These are phyloP conservation scores for Xanthorhoe spadicearia DNA, from an alignment of 2,888 invertebrate species.

Conservation along the genomic window DNA sequence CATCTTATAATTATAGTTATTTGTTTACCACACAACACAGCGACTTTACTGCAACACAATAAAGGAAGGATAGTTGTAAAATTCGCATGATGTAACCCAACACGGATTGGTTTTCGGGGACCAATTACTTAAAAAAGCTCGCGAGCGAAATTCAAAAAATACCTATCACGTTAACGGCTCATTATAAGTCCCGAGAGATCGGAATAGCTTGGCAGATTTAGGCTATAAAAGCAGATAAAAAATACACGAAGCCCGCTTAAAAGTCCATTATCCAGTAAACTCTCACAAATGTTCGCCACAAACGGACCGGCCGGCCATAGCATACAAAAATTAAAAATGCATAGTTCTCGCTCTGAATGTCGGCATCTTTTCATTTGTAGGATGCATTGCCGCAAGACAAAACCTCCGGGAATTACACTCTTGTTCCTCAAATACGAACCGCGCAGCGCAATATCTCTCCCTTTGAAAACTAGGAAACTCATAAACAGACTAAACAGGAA, in stretches of 20 bases:
- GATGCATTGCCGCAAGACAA: constrained; percentile 76
- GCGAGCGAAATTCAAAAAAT: constrained; percentile 64
- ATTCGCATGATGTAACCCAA: not conserved
- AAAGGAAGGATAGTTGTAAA: not conserved
- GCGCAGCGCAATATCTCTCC: constrained; percentile 72
- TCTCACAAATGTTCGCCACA: constrained; percentile 52
- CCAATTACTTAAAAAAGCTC: constrained; percentile 55
- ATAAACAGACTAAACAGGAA: constrained; percentile 73
- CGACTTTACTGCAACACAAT: no score
- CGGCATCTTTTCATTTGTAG: constrained; percentile 77
- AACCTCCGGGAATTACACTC: constrained; percentile 80
- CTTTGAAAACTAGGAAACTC: constrained; percentile 78
- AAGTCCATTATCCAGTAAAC: constrained; percentile 62
- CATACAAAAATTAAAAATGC: constrained; percentile 72
- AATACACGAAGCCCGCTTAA: constrained; percentile 52
- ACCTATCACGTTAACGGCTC: constrained; percentile 55
- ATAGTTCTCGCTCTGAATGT: constrained; percentile 68
- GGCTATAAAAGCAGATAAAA: constrained; percentile 40
- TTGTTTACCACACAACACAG: no score
- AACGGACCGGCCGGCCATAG: constrained; percentile 57
- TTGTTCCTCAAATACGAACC: constrained; percentile 76
- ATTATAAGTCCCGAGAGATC: constrained; percentile 55
- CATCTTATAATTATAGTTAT: no score
- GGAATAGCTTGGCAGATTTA: constrained; percentile 50
- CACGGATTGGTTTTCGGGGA: constrained; percentile 24